Percentiles rank a stretch among this genome's conserved stretches.
Evolutionary conservation across 2,113 vertebrate genomes (phyloP).

Genomic region (Prionailurus bengalensis): DNA sequence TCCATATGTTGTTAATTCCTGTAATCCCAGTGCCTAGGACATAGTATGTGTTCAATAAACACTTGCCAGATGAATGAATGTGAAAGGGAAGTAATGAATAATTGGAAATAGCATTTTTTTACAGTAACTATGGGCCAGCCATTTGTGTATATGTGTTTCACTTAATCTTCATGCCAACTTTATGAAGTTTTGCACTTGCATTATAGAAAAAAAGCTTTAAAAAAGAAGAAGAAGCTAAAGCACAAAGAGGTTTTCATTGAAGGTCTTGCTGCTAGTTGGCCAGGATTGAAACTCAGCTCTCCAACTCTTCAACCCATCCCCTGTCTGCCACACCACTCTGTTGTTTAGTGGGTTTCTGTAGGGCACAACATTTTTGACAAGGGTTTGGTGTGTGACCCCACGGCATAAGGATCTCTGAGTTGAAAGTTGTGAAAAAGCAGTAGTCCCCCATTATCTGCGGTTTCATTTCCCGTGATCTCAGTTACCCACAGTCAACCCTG

Average conservation of each 20-base stretch:
- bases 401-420: neutral
- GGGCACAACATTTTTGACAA: neutral
- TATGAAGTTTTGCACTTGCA: neutral
- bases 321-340: neutral
- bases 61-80: neutral
- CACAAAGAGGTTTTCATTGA: neutral
- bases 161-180: neutral
- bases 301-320: neutral
- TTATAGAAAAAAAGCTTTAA: neutral
- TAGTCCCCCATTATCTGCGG: neutral
- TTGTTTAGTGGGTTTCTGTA: neutral
- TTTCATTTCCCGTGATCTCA: neutral
- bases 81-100: neutral
- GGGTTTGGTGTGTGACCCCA: neutral
- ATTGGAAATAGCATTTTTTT: neutral
- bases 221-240: neutral
- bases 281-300: neutral
- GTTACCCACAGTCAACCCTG: neutral
- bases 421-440: neutral
- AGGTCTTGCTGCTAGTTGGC: neutral
- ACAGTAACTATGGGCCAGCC: neutral
- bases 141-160: neutral
- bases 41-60: neutral
- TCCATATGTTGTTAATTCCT: neutral
- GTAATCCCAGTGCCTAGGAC: neutral